A percentile compares a stretch with the other conserved stretches of the same genome.
phyloP scores from a whole-genome alignment of 1,140 invertebrate genomes.

The Aporrectodea caliginosa region DNA sequence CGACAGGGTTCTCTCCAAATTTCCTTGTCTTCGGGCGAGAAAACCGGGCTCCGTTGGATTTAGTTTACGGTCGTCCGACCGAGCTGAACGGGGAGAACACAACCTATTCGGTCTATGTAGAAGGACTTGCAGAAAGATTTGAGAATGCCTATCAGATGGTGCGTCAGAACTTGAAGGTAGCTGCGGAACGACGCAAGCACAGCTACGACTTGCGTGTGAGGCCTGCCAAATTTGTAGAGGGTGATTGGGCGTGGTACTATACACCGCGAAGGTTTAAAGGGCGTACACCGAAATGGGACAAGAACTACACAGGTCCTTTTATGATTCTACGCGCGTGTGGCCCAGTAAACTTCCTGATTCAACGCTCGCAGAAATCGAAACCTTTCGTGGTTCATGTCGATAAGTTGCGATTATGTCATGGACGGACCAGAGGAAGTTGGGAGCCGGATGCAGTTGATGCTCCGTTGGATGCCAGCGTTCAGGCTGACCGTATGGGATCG shows the following conservation, averaged over 20 bases:
- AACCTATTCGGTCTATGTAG: no score
- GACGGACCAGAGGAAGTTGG: no score
- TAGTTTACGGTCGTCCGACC: no score
- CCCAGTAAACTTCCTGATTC: not conserved
- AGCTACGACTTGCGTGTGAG: not conserved
- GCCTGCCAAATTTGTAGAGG: not conserved
- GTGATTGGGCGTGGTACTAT: not conserved
- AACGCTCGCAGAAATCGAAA: not conserved
- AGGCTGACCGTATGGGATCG: no score
- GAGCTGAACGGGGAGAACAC: no score
- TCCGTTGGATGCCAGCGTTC: no score
- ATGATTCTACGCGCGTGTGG: not conserved
- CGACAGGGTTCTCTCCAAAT: no score
- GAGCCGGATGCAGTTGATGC: no score
- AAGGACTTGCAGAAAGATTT: no score
- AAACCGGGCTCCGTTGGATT: no score
- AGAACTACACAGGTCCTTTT: not conserved
- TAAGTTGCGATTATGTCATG: not conserved
- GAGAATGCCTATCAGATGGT: not conserved
- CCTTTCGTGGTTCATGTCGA: not conserved
- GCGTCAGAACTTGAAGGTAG: not conserved
- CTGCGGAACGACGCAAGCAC: not conserved
- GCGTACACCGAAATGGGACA: not conserved
- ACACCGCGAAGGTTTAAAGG: not conserved
- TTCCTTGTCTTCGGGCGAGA: no score